Evolutionary conservation across 2,888 invertebrate species (phyloP).

Genomic region (Kuschelorhynchus macadamiae): DNA sequence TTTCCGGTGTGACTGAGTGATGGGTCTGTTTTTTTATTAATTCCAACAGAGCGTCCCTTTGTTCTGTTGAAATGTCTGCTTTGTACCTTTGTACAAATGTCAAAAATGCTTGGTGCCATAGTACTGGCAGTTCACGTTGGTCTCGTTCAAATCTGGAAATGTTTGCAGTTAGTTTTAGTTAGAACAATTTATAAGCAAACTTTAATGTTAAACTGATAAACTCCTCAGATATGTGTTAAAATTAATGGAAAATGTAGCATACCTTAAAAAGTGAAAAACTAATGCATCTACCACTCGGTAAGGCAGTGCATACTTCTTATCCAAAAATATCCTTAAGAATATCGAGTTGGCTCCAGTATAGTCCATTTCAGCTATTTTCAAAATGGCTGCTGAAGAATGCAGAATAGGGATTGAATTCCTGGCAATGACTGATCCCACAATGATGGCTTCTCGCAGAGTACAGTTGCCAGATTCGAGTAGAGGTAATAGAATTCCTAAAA

Average conservation of each 20-base stretch:
- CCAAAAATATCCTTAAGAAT: slow-evolving; percentile 92
- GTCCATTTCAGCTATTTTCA: slow-evolving; percentile 98
- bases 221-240: too few species aligned
- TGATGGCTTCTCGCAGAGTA: slow-evolving; percentile 94
- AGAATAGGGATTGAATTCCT: slow-evolving; percentile 94
- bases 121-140: slow-evolving; percentile 87
- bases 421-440: slow-evolving; percentile 91
- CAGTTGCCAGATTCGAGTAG: slow-evolving; percentile 91
- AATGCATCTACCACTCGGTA: slow-evolving; percentile 95
- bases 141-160: slow-evolving; percentile 85
- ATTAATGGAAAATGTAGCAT: too few species aligned
- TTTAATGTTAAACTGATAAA: too few species aligned
- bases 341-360: slow-evolving; percentile 97
- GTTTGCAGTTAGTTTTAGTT: background rate
- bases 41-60: slow-evolving; percentile 87
- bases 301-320: slow-evolving; percentile 98
- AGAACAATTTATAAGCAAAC: slow-evolving; percentile 11
- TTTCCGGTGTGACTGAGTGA: slow-evolving; percentile 83
- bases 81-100: slow-evolving; percentile 97
- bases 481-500: slow-evolving; percentile 75
- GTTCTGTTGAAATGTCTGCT: slow-evolving; percentile 93
- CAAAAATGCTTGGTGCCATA: slow-evolving; percentile 97
- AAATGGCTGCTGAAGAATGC: slow-evolving; percentile 94
- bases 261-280: slow-evolving; percentile 95
- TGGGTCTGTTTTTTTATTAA: slow-evolving; percentile 83